Conservation (phyloP, 2,797 vertebrate genomes). For the Notoglanidium macrostoma region DNA sequence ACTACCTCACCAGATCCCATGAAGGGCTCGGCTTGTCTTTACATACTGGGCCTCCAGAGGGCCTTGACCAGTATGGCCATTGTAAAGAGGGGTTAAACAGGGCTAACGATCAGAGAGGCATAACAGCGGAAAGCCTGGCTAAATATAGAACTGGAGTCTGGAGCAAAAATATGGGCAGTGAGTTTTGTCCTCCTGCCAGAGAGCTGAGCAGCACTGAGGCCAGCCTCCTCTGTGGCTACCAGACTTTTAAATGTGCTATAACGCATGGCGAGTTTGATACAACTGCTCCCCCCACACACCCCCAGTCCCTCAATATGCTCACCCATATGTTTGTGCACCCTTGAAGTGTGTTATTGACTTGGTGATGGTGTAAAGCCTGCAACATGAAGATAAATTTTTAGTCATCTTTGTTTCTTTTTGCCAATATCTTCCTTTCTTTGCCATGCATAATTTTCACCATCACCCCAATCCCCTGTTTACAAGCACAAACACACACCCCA, state of each 20-base stretch:
- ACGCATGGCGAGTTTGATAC: conserved; percentile 63
- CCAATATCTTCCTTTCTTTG: conserved; percentile 8
- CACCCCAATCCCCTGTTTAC: conserved; percentile 24
- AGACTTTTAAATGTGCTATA: conserved; percentile 63
- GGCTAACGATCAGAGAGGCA: conserved; percentile 79
- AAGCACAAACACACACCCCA: background rate
- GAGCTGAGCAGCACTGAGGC: conserved; percentile 64
- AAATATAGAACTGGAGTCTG: conserved; percentile 79
- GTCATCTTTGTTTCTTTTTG: background rate
- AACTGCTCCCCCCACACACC: conserved; percentile 17
- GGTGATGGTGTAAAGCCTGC: conserved; percentile 11
- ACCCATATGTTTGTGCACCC: conserved; percentile 56
- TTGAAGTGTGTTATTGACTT: background rate
- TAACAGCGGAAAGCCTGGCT: conserved; percentile 76
- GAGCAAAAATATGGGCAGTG: conserved; percentile 55
- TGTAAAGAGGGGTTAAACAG: conserved; percentile 76
- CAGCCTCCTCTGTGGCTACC: conserved; percentile 52
- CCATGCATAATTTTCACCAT: conserved; percentile 22
- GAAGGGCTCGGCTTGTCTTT: conserved; percentile 34
- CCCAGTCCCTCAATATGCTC: conserved; percentile 55
- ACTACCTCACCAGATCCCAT: conserved; percentile 7
- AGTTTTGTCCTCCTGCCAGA: conserved; percentile 68
- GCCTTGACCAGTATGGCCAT: conserved; percentile 51
- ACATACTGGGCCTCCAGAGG: conserved; percentile 38
- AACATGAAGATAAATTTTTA: conserved; percentile 29